Evolutionary conservation across 2,888 invertebrate genomes (phyloP), one percentile per base, ranked within the genome.

Genomic region (Macropis europaea): DNA sequence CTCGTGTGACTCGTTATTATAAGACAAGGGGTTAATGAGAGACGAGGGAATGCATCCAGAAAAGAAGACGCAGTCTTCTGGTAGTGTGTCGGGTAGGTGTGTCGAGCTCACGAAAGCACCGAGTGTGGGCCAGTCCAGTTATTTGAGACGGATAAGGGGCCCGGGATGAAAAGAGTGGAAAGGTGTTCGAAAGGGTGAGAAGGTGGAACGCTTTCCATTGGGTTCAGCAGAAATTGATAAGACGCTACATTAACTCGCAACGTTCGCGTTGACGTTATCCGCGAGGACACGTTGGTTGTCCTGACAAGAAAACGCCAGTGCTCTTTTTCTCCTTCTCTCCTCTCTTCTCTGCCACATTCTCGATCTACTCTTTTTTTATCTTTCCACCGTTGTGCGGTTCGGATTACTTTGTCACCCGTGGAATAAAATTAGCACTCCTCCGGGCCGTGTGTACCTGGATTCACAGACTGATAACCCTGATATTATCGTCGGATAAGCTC

Each of bases 61-160:
- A 28, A 2, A 26, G 3, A 54, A 47, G 50, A 60, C 43, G 57
- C 67, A 42, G 68, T n/a, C n/a, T n/a, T n/a, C 62, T 62, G 48
- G 61, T 66, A 59, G 70, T 64, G 68, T 63, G 38, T 72, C 69
- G 77, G 78, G 80, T 81, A 79, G 78, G 77, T 80, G 83, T 81
- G 76, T 74, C 81, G 54, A 48, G 24, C 34, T n/a, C n/a, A 57
- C 48, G 34, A 53, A 74, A 48, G 70, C 81, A 69, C 67, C 73
- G 63, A 79, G 84, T 82, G 84, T 84, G 84, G 84, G 82, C 83
- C 84, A 84, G 77, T 84, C 82, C 79, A 82, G 84, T 84, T 84
- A 82, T 76, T 79, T 66, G 73, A 79, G 75, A 77, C 66, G 80
- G 81, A 81, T 80, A 81, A 83, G 64, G 66, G 72, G 70, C 5